Percentiles rank a stretch among this genome's conserved stretches.
phyloP scores from a whole-genome alignment of 2,797 vertebrate genomes.

The Sparus aurata region DNA sequence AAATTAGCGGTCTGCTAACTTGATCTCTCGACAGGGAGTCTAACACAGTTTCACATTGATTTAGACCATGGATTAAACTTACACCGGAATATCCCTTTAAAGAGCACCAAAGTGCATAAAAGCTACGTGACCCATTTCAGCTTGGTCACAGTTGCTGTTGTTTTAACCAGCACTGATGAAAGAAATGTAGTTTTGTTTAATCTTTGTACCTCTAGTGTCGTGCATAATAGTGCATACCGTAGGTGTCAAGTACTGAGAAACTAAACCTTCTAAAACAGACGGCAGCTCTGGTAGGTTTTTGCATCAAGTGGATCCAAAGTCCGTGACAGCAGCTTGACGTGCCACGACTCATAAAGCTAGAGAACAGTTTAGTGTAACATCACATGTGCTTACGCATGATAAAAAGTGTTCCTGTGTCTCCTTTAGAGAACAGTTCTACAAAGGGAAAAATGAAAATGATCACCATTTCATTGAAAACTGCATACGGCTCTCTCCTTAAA shows the following conservation, averaged over 20 bases:
- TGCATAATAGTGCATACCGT: constrained; percentile 6
- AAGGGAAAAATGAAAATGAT: not conserved
- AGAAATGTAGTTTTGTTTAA: not conserved
- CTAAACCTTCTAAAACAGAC: constrained; percentile 34
- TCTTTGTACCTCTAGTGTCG: constrained; percentile 4
- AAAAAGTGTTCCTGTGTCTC: constrained; percentile 11
- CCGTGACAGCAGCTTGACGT: constrained; percentile 17
- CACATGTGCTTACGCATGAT: constrained; percentile 10
- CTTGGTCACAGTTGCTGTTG: not conserved
- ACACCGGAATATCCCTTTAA: too few species aligned
- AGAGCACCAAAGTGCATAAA: constrained; percentile 8
- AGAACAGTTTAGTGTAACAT: constrained; percentile 11
- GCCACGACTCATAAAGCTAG: constrained; percentile 20
- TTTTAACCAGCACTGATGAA: constrained; percentile 3
- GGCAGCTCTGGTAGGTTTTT: constrained; percentile 39
- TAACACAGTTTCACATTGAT: too few species aligned
- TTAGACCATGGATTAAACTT: too few species aligned
- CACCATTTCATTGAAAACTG: not conserved
- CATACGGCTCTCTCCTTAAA: constrained; percentile 1
- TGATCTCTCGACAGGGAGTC: too few species aligned
- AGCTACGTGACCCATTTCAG: not conserved
- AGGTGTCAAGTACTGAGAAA: constrained; percentile 22
- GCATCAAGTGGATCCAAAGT: constrained; percentile 29
- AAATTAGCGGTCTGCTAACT: too few species aligned
- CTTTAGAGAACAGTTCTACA: not conserved